Base-by-base conservation (phyloP, 2,113 vertebrate genomes). In the Trogon melanurus region DNA sequence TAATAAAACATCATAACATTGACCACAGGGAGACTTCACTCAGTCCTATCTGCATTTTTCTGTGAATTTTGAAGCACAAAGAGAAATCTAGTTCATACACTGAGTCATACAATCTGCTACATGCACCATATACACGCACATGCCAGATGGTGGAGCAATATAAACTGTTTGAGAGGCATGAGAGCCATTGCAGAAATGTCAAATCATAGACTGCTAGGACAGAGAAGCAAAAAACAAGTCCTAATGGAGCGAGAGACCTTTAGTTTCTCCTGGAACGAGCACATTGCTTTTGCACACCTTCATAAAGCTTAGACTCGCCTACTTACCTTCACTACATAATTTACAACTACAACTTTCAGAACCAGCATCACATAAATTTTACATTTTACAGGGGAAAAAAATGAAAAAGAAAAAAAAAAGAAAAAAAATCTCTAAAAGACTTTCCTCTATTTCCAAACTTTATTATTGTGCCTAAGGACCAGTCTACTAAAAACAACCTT, bases 311-410 rank as follows among this genome's bases (percentile, higher is more conserved):
- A 89, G 38, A 45, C 75, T 91, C 0, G 3, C 48, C 66, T 71
- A 34, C 78, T 90, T 93, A 87, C 80, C 80, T 86, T 66, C 81
- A 61, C 20, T 94, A 5, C 75, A 95, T 94, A 95, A 96, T 91
- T 97, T 51, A 96, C 58, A 79, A 53, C 82, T 85, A 94, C 91
- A 94, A 48, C 75, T 76, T 92, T 62, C 83, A 91, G 47, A 87
- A 89, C 45, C 4, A 88, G 51, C 30, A 85, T 44, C 48, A 56
- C 23, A 89, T 95, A 13, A 65, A 91, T 88, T 57, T 82, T 93
- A 16, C 44, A 93, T 90, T 85, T 83, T 82, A 73, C 16, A 72
- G 1, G 1, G 4, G 32, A 30, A n/a, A 51, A 69, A 38, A 32
- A 22, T 29, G 13, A 71, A 65, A 13, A 20, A 5, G 48, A 21